These are phyloP conservation scores for Andrena fulva DNA, from an alignment of 2,888 invertebrate species.

Conservation along the genomic window DNA sequence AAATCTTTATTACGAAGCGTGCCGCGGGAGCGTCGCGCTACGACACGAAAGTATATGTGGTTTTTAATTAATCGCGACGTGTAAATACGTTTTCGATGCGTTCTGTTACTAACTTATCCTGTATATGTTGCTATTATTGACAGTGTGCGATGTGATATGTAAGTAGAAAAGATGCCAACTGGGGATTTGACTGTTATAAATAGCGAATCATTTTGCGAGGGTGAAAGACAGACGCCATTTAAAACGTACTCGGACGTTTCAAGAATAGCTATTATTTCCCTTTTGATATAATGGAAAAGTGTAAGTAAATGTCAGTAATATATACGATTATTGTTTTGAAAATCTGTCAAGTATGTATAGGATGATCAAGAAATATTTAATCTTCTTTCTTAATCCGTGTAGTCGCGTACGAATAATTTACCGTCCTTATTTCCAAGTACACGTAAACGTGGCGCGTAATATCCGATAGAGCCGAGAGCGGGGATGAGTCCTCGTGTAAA, in stretches of 20 bases:
- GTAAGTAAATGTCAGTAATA: constrained; percentile 54
- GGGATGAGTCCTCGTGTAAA: neutral
- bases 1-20: constrained; percentile 25
- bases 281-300: constrained; percentile 31
- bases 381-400: constrained; percentile 14
- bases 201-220: constrained; percentile 12
- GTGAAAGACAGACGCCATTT: constrained; percentile 7
- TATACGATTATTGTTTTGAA: constrained; percentile 28
- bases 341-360: constrained; percentile 41
- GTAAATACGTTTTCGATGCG: constrained; percentile 38
- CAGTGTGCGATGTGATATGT: constrained; percentile 54
- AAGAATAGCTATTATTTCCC: constrained; percentile 18
- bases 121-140: constrained; percentile 47
- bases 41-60: neutral
- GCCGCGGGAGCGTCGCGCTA: neutral
- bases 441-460: neutral
- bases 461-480: neutral
- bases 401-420: neutral
- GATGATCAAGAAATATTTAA: constrained; percentile 51
- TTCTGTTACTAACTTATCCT: constrained; percentile 55
- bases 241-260: constrained; percentile 19
- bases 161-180: constrained; percentile 50
- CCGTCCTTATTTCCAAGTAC: neutral
- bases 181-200: constrained; percentile 40
- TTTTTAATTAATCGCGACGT: constrained; percentile 25